Conservation (phyloP, 2,113 vertebrate species). For the Trichechus manatus region DNA sequence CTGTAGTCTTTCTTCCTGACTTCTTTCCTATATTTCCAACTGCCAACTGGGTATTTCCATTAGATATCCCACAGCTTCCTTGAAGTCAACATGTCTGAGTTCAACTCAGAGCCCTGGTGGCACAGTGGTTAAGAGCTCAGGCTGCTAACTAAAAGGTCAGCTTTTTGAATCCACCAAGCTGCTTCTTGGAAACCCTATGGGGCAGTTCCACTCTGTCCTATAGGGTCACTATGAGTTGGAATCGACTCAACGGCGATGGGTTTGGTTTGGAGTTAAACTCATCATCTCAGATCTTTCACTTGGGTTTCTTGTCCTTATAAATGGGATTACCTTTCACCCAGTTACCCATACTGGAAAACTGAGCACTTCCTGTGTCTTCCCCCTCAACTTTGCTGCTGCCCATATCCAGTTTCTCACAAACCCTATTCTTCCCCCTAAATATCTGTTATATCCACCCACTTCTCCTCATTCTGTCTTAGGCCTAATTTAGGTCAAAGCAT, state of each 20-base stretch:
- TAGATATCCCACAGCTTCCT: neutral
- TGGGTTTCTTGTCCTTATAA: neutral
- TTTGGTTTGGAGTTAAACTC: neutral
- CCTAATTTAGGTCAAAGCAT: neutral
- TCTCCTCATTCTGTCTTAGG: neutral
- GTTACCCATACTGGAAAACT: neutral
- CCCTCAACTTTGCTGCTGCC: neutral
- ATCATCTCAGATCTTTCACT: neutral
- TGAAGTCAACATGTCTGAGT: neutral
- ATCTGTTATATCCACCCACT: neutral
- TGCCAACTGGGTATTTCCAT: neutral
- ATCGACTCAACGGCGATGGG: too few species aligned
- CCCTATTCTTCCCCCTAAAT: neutral
- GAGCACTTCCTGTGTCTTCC: neutral
- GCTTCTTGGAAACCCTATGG: too few species aligned
- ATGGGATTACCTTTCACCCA: neutral
- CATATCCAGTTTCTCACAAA: neutral
- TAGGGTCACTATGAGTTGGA: too few species aligned
- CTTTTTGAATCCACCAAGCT: too few species aligned
- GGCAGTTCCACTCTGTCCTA: too few species aligned
- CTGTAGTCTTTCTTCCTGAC: slow-evolving; percentile 11
- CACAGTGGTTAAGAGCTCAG: too few species aligned
- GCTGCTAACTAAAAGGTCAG: too few species aligned
- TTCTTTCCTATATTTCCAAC: neutral
- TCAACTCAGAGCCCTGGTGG: too few species aligned